Conservation (phyloP, 2,113 vertebrate species). For the Megalops atlanticus region DNA sequence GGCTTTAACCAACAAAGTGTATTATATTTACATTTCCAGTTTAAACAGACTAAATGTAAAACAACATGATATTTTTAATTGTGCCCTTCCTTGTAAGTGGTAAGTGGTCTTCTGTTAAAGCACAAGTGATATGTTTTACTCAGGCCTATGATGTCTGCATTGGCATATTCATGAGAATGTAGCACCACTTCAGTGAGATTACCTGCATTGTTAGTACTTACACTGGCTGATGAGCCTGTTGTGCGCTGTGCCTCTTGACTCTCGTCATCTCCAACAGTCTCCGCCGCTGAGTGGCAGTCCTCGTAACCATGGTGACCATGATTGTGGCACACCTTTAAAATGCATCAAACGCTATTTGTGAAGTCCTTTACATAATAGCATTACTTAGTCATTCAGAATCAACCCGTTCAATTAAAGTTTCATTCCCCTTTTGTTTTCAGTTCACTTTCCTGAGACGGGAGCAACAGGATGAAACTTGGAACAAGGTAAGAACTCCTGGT, state of each 20-base stretch:
- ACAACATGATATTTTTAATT: no score
- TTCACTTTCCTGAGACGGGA: slow-evolving; percentile 88
- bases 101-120: no score
- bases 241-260: background rate
- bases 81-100: no score
- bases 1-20: no score
- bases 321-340: background rate
- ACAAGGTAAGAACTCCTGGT: slow-evolving; percentile 86
- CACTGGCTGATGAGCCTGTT: background rate
- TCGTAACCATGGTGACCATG: background rate
- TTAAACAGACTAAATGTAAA: no score
- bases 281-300: background rate
- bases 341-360: background rate
- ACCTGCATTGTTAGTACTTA: no score
- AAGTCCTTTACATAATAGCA: background rate
- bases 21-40: no score
- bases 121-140: no score
- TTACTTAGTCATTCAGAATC: background rate
- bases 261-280: background rate
- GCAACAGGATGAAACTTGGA: slow-evolving; percentile 83
- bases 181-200: no score
- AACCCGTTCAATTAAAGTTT: slow-evolving; percentile 11
- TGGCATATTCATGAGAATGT: no score
- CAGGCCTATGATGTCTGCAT: no score
- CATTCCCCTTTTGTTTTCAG: slow-evolving; percentile 62